phyloP scores from a whole-genome alignment of 2,888 invertebrate species.

The Beris chalybata region DNA sequence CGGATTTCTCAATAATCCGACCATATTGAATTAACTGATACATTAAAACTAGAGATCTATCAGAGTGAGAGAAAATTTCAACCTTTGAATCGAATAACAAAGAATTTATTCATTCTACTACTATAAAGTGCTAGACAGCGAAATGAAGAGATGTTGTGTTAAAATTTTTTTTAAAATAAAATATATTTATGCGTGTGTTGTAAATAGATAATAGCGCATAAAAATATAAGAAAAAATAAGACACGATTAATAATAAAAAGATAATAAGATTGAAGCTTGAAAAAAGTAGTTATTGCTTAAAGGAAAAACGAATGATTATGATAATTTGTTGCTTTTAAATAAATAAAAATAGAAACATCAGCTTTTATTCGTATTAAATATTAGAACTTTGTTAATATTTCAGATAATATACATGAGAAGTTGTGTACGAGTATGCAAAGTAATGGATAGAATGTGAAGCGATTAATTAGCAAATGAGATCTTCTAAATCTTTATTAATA shows the following conservation, averaged over 20 bases:
- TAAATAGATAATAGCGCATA: conserved; percentile 21
- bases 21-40: too few relatives aligned
- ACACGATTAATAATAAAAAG: background rate
- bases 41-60: conserved; percentile 25
- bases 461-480: conserved; percentile 1
- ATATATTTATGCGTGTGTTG: conserved; percentile 5
- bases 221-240: conserved; percentile 15
- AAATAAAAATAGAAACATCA: conserved; percentile 17
- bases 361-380: conserved; percentile 4
- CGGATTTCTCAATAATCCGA: too few relatives aligned
- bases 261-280: conserved; percentile 27
- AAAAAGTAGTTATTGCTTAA: conserved; percentile 16
- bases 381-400: conserved; percentile 15
- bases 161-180: conserved; percentile 4
- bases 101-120: conserved; percentile 11
- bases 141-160: conserved; percentile 10
- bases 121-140: conserved; percentile 23
- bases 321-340: background rate
- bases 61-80: conserved; percentile 20
- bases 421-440: conserved; percentile 3
- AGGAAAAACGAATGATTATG: conserved; percentile 4
- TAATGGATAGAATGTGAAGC: conserved; percentile 12
- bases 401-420: conserved; percentile 22
- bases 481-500: conserved; percentile 11
- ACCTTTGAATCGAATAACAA: conserved; percentile 22